Evolutionary conservation across 2,113 vertebrate species (phyloP).

Genomic region (Vireo altiloquus): DNA sequence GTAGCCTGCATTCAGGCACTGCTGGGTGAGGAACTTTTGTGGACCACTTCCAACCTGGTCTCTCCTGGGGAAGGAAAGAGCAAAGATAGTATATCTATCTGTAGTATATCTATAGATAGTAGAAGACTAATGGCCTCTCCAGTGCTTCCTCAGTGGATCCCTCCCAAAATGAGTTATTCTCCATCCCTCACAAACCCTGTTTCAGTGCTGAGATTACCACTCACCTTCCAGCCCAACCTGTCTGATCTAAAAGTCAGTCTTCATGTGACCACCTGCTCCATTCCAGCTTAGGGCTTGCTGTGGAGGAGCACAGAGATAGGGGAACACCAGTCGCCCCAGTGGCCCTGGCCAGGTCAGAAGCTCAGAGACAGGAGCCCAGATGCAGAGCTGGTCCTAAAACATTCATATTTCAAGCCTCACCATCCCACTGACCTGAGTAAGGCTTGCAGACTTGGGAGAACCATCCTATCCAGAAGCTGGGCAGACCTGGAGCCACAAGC

Average conservation of each 20-base stretch:
- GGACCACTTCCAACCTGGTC: neutral
- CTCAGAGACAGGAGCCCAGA: neutral
- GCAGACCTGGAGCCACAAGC: neutral
- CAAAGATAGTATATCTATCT: neutral
- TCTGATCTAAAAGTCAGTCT: neutral
- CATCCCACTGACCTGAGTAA: neutral
- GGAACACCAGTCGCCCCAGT: neutral
- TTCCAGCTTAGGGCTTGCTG: neutral
- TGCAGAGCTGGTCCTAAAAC: neutral
- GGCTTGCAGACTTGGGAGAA: neutral
- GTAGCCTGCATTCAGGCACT: neutral
- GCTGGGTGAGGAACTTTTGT: neutral
- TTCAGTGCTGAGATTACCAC: neutral
- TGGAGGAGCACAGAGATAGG: neutral
- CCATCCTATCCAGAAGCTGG: neutral
- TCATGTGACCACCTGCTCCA: accelerated
- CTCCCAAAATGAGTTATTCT: neutral
- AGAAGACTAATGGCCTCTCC: neutral
- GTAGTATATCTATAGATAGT: too few relatives aligned
- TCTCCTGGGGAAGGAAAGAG: neutral
- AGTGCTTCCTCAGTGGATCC: neutral
- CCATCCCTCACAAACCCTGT: neutral
- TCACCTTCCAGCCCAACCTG: neutral
- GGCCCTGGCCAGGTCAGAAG: neutral
- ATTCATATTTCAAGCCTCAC: accelerated